A percentile compares a stretch with the other conserved stretches of the same genome.
phyloP scores from a whole-genome alignment of 2,888 invertebrate genomes.

The Chrysomela aeneicollis region DNA sequence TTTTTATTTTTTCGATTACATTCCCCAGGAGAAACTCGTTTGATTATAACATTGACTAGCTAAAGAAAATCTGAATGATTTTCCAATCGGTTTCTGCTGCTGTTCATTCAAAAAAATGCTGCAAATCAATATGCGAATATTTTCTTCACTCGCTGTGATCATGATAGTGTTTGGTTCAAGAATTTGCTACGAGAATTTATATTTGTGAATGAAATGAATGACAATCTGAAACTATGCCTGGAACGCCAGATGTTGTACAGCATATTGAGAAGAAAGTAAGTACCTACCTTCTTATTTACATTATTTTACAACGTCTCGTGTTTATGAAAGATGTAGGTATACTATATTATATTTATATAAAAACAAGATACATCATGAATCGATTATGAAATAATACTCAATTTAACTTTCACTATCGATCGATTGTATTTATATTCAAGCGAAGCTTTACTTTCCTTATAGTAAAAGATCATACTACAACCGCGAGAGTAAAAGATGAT shows the following conservation, averaged over 20 bases:
- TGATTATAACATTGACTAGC: background rate
- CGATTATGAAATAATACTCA: no score
- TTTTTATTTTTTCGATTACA: background rate
- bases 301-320: background rate
- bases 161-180: background rate
- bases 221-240: conserved; percentile 16
- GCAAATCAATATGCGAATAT: background rate
- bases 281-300: background rate
- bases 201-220: conserved; percentile 7
- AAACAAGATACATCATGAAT: no score
- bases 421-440: no score
- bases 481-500: no score
- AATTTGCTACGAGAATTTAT: background rate
- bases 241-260: conserved; percentile 16
- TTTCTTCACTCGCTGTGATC: background rate
- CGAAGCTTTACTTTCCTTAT: no score
- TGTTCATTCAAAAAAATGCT: background rate
- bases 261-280: conserved; percentile 10
- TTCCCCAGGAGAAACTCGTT: no score
- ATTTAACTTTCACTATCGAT: no score
- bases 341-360: no score
- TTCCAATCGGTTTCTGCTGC: background rate
- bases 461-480: no score
- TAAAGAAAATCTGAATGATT: background rate
- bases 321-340: background rate